These are phyloP conservation scores for Meloidogyne floridensis DNA, from an alignment of 1,140 invertebrate genomes.

Conservation along the genomic window DNA sequence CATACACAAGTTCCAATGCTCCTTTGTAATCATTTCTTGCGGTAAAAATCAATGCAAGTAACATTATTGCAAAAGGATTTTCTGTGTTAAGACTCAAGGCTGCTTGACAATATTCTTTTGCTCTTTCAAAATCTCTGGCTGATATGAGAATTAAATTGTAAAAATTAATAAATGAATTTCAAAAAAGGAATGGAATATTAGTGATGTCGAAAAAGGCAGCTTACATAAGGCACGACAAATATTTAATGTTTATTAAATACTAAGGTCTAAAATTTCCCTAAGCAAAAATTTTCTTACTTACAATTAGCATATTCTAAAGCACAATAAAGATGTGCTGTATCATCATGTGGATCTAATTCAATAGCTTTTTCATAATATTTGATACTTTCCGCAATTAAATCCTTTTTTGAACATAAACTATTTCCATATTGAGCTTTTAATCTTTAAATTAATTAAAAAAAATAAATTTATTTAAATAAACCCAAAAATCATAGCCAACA, in stretches of 20 bases:
- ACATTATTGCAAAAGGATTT: conserved; percentile 60
- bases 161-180: not conserved
- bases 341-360: conserved; percentile 56
- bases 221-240: not conserved
- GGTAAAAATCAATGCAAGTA: conserved; percentile 62
- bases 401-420: conserved; percentile 41
- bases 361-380: conserved; percentile 56
- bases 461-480: conserved; percentile 27
- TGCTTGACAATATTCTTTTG: conserved; percentile 52
- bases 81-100: conserved; percentile 57
- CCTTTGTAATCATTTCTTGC: conserved; percentile 60
- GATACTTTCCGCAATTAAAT: conserved; percentile 40
- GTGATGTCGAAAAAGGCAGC: not conserved
- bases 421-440: conserved; percentile 47
- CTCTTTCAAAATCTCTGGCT: conserved; percentile 58
- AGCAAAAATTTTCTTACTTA: conserved; percentile 5
- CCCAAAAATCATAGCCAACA: conserved; percentile 57
- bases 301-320: conserved; percentile 60
- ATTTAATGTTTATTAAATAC: not conserved
- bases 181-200: not conserved
- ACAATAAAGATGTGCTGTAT: conserved; percentile 62
- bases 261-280: too few species aligned
- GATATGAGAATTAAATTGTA: not conserved
- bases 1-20: conserved; percentile 54
- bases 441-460: conserved; percentile 37